phyloP scores from a whole-genome alignment of 2,888 invertebrate genomes.

The Sinotaia quadrata region DNA sequence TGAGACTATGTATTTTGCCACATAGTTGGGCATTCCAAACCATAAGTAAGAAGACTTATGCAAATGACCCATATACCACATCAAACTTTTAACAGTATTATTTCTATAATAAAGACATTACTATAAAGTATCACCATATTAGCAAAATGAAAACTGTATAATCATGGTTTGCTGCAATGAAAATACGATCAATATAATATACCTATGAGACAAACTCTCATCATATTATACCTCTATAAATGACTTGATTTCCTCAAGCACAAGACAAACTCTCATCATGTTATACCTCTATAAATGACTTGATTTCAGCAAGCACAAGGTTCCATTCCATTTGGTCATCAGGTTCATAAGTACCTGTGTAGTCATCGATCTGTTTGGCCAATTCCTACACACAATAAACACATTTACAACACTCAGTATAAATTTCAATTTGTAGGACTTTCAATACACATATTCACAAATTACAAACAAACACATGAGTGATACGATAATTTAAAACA shows the following conservation, averaged over 20 bases:
- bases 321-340: conserved; percentile 98
- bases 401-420: no score
- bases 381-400: conserved; percentile 78
- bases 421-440: no score
- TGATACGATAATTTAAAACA: no score
- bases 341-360: conserved; percentile 95
- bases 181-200: no score
- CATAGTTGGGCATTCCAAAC: neutral
- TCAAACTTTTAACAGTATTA: neutral
- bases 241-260: conserved; percentile 93
- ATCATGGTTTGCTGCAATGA: no score
- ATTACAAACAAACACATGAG: no score
- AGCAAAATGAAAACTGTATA: no score
- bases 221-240: conserved; percentile 89
- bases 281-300: conserved; percentile 89
- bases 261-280: no score
- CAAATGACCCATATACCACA: neutral
- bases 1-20: neutral
- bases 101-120: neutral
- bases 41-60: neutral
- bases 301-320: conserved; percentile 92
- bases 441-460: no score
- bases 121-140: neutral
- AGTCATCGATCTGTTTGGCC: conserved; percentile 94
- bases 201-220: no score